Evolutionary conservation across 2,888 invertebrate genomes (phyloP).

Genomic region (Andrena trimmerana): DNA sequence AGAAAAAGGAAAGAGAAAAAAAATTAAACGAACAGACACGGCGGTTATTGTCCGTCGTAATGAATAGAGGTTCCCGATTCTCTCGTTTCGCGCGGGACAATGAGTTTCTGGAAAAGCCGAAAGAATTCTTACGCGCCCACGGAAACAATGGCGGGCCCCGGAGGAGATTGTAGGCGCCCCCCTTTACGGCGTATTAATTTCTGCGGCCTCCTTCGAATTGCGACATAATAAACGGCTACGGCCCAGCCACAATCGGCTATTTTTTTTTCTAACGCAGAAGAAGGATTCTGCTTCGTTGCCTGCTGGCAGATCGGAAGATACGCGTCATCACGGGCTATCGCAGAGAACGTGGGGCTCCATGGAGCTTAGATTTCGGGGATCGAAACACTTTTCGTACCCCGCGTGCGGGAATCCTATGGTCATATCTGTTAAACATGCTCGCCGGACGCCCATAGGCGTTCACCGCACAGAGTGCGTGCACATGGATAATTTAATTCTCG

Average conservation of each 20-base stretch:
- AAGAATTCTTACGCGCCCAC: constrained; percentile 32
- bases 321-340: background rate
- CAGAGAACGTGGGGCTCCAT: no score
- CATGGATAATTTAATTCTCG: no score
- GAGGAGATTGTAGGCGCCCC: constrained; percentile 37
- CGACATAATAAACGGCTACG: constrained; percentile 53
- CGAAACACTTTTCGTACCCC: no score
- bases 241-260: constrained; percentile 10
- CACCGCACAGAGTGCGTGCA: no score
- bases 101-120: constrained; percentile 56
- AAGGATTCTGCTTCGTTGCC: background rate
- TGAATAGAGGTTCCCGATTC: constrained; percentile 48
- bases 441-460: no score
- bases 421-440: no score
- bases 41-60: constrained; percentile 50
- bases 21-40: background rate
- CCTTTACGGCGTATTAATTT: constrained; percentile 54
- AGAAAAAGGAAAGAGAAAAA: background rate
- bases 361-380: no score
- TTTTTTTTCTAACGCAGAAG: constrained; percentile 28
- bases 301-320: constrained; percentile 1
- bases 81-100: constrained; percentile 40
- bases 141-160: constrained; percentile 51
- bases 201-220: constrained; percentile 59
- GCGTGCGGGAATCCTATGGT: no score